A percentile compares a stretch with the other conserved stretches of the same genome.
Evolutionary conservation across 2,113 vertebrate species (phyloP).

Genomic region (human): DNA sequence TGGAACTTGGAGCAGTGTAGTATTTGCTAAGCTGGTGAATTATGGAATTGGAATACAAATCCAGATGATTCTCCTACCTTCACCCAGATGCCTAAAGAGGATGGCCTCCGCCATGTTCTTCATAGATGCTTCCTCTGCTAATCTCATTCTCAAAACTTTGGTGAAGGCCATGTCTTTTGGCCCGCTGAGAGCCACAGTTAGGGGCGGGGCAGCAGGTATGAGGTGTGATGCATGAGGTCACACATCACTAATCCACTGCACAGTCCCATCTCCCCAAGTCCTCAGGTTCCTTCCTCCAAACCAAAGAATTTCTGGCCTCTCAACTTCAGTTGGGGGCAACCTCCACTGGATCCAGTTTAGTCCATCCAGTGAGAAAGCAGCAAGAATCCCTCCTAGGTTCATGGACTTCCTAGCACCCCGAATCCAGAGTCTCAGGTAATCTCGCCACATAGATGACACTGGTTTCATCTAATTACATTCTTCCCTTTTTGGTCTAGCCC

Average conservation of each 20-base stretch:
- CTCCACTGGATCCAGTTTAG: neutral
- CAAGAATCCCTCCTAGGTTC: too few relatives aligned
- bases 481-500: neutral
- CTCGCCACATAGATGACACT: neutral
- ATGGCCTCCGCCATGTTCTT: neutral
- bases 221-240: neutral
- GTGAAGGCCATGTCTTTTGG: neutral
- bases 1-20: neutral
- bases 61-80: neutral
- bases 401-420: accelerated
- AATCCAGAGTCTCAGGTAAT: too few relatives aligned
- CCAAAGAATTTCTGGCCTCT: neutral
- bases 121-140: too few relatives aligned
- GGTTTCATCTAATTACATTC: neutral
- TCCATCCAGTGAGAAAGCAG: too few relatives aligned
- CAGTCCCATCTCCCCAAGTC: neutral
- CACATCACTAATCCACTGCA: accelerated
- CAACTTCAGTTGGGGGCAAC: neutral
- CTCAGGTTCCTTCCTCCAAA: neutral
- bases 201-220: neutral
- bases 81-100: neutral
- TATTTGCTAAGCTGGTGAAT: too few relatives aligned
- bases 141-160: neutral
- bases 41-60: neutral
- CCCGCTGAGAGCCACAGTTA: neutral